These are phyloP conservation scores for Campylorhamphus procurvoides DNA, from an alignment of 2,113 vertebrate species.

Conservation along the genomic window DNA sequence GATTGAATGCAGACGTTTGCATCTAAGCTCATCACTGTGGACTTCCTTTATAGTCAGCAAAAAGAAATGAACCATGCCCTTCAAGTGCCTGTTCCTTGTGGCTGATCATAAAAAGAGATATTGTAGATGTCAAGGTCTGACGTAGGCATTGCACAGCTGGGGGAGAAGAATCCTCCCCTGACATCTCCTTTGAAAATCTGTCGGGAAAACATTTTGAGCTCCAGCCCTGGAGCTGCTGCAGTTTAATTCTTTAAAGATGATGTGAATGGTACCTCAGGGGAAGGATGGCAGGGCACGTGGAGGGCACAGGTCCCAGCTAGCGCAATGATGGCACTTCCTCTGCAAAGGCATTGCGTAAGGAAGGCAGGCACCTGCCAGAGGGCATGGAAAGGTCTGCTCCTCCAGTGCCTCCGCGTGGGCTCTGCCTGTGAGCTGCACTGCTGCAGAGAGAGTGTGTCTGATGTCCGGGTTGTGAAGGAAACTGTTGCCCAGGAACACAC, in stretches of 20 bases:
- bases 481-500: accelerated
- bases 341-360: accelerated
- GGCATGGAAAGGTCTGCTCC: background rate
- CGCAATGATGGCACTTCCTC: accelerated
- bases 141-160: background rate
- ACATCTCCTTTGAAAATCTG: slow-evolving; percentile 26
- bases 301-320: background rate
- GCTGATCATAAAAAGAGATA: slow-evolving; percentile 35
- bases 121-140: slow-evolving; percentile 46
- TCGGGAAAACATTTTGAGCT: background rate
- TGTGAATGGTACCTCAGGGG: background rate
- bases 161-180: slow-evolving; percentile 11
- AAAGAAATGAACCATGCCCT: slow-evolving; percentile 45
- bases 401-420: background rate
- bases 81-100: slow-evolving; percentile 16
- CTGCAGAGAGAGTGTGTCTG: background rate
- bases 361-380: background rate
- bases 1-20: slow-evolving; percentile 39
- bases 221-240: background rate
- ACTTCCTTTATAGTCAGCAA: slow-evolving; percentile 40
- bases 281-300: background rate
- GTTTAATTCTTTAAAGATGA: background rate
- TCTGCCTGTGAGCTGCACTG: background rate
- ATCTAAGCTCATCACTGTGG: background rate
- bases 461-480: background rate